A percentile compares a stretch with the other conserved stretches of the same genome.
These are phyloP conservation scores for Auanema sp. DNA, from an alignment of 2,888 invertebrate genomes.

Conservation along the genomic window DNA sequence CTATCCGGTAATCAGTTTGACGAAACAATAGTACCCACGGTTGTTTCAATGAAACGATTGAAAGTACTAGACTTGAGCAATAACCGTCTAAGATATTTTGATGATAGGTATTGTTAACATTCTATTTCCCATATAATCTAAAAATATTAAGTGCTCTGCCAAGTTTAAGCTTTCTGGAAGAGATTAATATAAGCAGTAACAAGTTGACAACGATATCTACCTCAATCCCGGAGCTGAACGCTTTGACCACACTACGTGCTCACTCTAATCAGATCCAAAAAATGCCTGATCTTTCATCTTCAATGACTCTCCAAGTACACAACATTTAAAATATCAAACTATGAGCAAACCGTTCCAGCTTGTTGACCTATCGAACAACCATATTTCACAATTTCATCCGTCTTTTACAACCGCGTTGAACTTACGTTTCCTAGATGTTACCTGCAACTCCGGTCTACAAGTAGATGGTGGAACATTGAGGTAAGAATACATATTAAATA, in stretches of 20 bases:
- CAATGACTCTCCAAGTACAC: conserved; percentile 65
- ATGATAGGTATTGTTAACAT: conserved; percentile 62
- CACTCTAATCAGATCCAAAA: conserved; percentile 66
- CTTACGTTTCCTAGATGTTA: conserved; percentile 66
- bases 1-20: conserved; percentile 63
- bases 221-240: conserved; percentile 63
- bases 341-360: conserved; percentile 62
- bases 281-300: conserved; percentile 66
- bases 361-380: conserved; percentile 67
- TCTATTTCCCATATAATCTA: not conserved
- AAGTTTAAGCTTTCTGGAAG: conserved; percentile 38
- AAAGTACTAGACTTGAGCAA: conserved; percentile 65
- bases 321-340: not conserved
- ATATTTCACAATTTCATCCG: conserved; percentile 60
- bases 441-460: conserved; percentile 63
- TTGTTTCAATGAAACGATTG: conserved; percentile 56
- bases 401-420: conserved; percentile 60
- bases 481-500: conserved; percentile 1
- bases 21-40: conserved; percentile 63
- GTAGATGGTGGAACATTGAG: conserved; percentile 13
- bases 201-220: conserved; percentile 64
- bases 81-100: conserved; percentile 65
- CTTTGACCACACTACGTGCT: conserved; percentile 65
- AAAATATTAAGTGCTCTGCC: conserved; percentile 29
- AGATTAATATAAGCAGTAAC: conserved; percentile 64